Conservation (phyloP, 2,797 vertebrate species). For the Gadopsis marmoratus region DNA sequence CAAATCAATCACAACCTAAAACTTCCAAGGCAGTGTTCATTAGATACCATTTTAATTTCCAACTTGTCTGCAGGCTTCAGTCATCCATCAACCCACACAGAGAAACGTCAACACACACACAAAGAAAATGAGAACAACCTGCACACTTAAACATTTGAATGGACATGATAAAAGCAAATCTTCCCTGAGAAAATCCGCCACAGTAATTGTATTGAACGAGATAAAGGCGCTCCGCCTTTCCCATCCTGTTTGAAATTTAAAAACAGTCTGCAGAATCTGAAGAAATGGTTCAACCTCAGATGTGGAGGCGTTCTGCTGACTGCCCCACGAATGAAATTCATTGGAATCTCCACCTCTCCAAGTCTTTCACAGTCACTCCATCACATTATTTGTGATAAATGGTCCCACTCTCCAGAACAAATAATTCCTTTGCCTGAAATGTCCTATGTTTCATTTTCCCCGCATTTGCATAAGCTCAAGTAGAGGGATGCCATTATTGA, state of each 20-base stretch:
- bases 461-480: constrained; percentile 75
- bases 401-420: constrained; percentile 62
- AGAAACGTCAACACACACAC: constrained; percentile 13
- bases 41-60: constrained; percentile 29
- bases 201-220: constrained; percentile 56
- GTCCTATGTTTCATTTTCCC: constrained; percentile 68
- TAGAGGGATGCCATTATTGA: constrained; percentile 65
- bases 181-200: constrained; percentile 50
- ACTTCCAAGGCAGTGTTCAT: constrained; percentile 10
- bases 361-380: constrained; percentile 71
- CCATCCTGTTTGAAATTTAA: constrained; percentile 54
- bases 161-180: constrained; percentile 65
- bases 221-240: constrained; percentile 57
- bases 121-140: constrained; percentile 17
- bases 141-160: constrained; percentile 52
- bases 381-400: constrained; percentile 74
- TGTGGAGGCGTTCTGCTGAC: constrained; percentile 63
- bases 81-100: constrained; percentile 32
- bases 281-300: constrained; percentile 28
- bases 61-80: constrained; percentile 23
- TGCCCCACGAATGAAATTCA: constrained; percentile 75
- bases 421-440: constrained; percentile 71
- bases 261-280: constrained; percentile 46
- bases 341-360: constrained; percentile 71
- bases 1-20: constrained; percentile 16